A percentile compares a stretch with the other conserved stretches of the same genome.
Evolutionary conservation across 2,888 invertebrate genomes (phyloP).

Genomic region (Tetranychus truncatus): DNA sequence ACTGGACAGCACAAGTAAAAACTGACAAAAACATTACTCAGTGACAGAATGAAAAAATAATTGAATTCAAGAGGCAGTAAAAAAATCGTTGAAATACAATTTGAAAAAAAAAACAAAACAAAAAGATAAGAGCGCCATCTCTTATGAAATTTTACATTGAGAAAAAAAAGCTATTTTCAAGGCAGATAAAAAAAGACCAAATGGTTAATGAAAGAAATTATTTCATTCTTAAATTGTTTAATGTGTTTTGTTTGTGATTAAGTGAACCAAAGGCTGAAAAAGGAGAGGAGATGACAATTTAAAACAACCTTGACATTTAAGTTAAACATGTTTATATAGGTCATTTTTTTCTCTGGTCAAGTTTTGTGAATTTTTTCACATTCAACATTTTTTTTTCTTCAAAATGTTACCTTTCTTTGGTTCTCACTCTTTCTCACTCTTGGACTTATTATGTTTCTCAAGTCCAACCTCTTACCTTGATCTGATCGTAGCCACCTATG

Average conservation of each 20-base stretch:
- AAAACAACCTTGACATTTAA: slow-evolving; percentile 8
- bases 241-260: too few species aligned
- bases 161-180: too few species aligned
- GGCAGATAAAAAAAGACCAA: too few species aligned
- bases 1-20: neutral
- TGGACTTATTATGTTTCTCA: neutral
- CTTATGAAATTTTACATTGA: neutral
- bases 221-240: too few species aligned
- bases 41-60: too few species aligned
- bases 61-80: neutral
- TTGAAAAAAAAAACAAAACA: neutral
- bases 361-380: neutral
- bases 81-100: neutral
- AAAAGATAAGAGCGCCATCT: neutral
- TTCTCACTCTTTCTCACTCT: neutral
- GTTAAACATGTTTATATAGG: neutral
- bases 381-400: neutral
- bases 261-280: too few species aligned
- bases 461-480: neutral
- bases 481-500: neutral
- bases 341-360: neutral
- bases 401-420: neutral
- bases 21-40: too few species aligned
- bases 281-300: neutral
- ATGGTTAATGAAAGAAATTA: too few species aligned